phyloP scores from a whole-genome alignment of 2,888 invertebrate genomes.

The Caenorhabditis sinica region DNA sequence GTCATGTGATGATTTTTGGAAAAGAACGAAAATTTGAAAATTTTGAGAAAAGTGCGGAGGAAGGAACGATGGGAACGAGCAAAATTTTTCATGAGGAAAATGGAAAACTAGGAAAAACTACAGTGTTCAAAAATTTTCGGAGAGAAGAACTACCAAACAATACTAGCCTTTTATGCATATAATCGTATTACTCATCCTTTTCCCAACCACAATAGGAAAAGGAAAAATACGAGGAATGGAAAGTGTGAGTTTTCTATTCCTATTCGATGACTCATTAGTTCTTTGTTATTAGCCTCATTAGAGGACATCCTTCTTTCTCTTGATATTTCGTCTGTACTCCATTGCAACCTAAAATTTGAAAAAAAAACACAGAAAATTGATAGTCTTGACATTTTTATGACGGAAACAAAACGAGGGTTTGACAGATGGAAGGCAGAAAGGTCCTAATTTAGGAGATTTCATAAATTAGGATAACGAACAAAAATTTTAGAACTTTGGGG shows the following conservation, averaged over 20 bases:
- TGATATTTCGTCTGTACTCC: no score
- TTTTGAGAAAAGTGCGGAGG: no score
- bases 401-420: background rate
- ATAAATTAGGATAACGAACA: slow-evolving; percentile 25
- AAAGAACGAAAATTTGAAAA: background rate
- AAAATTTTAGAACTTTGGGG: background rate
- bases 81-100: background rate
- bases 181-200: background rate
- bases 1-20: slow-evolving; percentile 15
- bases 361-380: no score
- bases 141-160: no score
- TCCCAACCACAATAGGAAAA: background rate
- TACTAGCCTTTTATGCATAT: no score
- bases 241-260: background rate
- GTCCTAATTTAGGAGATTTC: slow-evolving; percentile 21
- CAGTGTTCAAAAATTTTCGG: no score
- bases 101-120: background rate
- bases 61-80: background rate
- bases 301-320: no score
- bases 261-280: slow-evolving; percentile 6
- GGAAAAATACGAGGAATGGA: slow-evolving; percentile 1
- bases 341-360: no score
- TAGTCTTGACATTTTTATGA: background rate
- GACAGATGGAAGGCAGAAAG: background rate
- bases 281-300: background rate